A percentile compares a stretch with the other conserved stretches of the same genome.
Evolutionary conservation across 2,113 vertebrate genomes (phyloP).

Genomic region (Pycnonotus jocosus): DNA sequence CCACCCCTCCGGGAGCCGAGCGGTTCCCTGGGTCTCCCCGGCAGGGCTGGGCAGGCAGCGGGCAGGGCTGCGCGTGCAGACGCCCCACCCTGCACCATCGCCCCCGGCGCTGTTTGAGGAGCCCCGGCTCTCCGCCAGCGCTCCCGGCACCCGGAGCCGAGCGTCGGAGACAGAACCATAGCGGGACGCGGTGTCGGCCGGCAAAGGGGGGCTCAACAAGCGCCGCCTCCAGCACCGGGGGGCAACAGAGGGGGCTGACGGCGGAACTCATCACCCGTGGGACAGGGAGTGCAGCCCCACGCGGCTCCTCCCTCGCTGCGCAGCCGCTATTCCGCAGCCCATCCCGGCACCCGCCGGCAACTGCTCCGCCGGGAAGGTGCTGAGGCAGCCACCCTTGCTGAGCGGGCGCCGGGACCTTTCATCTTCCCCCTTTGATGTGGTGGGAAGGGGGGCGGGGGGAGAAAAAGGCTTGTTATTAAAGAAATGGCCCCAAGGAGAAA

Average conservation of each 20-base stretch:
- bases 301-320: neutral
- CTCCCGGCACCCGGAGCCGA: neutral
- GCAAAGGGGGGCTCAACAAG: neutral
- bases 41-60: constrained; percentile 10
- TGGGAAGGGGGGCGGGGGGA: neutral
- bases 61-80: neutral
- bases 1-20: neutral
- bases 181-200: fast-evolving
- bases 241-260: neutral
- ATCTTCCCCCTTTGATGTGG: constrained; percentile 56
- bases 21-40: neutral
- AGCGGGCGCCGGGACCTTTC: constrained; percentile 16
- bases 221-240: fast-evolving
- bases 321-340: constrained; percentile 18
- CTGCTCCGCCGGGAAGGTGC: neutral
- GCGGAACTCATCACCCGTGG: neutral
- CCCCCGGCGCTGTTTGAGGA: neutral
- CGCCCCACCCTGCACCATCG: neutral
- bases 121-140: neutral
- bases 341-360: neutral
- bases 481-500: constrained; percentile 24
- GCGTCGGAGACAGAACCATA: fast-evolving
- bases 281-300: neutral
- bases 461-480: constrained; percentile 39
- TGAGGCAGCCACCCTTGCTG: constrained; percentile 38